These are phyloP conservation scores for Temnopleurus reevesii DNA, from an alignment of 53 echinoderm and acorn worm genomes.

Conservation along the genomic window DNA sequence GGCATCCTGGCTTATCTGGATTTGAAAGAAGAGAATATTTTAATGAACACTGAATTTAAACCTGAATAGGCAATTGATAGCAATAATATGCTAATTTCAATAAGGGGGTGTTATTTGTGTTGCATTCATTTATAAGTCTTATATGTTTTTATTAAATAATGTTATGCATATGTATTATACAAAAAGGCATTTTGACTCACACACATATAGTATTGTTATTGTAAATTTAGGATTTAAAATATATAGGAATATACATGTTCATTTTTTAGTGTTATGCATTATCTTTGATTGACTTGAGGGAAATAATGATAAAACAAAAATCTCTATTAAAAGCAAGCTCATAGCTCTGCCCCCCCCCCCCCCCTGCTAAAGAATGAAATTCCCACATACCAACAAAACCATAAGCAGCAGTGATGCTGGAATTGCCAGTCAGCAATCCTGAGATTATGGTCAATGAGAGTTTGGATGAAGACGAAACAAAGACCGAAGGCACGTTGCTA, in stretches of 20 bases:
- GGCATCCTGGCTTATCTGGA: slow-evolving; percentile 24
- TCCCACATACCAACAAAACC: slow-evolving; percentile 21
- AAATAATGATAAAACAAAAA: too few species aligned
- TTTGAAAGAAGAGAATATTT: too few species aligned
- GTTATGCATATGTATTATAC: too few species aligned
- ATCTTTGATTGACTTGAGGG: too few species aligned
- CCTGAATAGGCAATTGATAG: too few species aligned
- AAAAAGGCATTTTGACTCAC: too few species aligned
- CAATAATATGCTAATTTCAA: neutral
- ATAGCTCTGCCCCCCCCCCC: neutral
- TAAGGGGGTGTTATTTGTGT: neutral
- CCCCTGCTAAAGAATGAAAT: neutral
- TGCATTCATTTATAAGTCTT: neutral
- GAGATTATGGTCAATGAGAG: neutral
- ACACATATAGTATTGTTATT: too few species aligned
- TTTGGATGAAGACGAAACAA: neutral
- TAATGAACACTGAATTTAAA: too few species aligned
- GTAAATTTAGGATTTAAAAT: too few species aligned
- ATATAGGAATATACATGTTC: too few species aligned
- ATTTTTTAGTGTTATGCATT: too few species aligned
- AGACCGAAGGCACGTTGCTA: neutral
- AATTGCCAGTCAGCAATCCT: neutral
- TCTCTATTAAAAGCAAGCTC: too few species aligned
- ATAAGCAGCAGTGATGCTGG: neutral
- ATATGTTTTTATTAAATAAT: neutral